Percentiles rank a stretch among this genome's conserved stretches.
phyloP scores from a whole-genome alignment of 2,888 invertebrate species.

The Crepidodera aurea region DNA sequence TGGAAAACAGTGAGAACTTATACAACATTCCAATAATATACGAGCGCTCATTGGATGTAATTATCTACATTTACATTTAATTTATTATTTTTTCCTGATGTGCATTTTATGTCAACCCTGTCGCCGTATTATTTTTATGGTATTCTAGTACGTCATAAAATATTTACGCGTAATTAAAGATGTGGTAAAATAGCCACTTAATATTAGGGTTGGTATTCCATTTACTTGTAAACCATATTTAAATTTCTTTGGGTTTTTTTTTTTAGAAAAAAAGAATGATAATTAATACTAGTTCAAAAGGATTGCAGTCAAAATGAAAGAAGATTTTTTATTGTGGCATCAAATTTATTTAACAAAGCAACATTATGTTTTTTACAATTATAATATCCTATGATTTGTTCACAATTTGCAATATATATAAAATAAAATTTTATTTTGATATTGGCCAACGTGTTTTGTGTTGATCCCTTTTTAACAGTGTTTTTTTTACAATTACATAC shows the following conservation, averaged over 20 bases:
- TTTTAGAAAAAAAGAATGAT: background rate
- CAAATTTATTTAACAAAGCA: slow-evolving; percentile 55
- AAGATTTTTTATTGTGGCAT: slow-evolving; percentile 34
- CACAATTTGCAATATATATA: slow-evolving; percentile 48
- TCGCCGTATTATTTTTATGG: too few species aligned
- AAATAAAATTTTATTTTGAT: slow-evolving; percentile 50
- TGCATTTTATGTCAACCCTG: too few species aligned
- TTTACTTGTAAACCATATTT: too few species aligned
- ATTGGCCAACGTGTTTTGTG: slow-evolving; percentile 41
- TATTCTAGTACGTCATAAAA: too few species aligned
- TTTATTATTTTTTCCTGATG: too few species aligned
- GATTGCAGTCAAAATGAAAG: slow-evolving; percentile 3
- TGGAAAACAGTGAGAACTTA: too few species aligned
- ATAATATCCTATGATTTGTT: slow-evolving; percentile 43
- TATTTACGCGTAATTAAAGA: too few species aligned
- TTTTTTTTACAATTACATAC: background rate
- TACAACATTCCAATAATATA: too few species aligned
- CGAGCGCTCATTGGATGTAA: too few species aligned
- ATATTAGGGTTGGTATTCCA: too few species aligned
- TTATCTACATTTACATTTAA: too few species aligned
- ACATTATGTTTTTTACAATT: slow-evolving; percentile 49
- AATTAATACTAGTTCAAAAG: background rate
- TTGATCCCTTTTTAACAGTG: slow-evolving; percentile 50
- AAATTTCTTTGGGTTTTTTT: background rate
- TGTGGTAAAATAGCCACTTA: too few species aligned